Evolutionary conservation across 2,888 invertebrate genomes (phyloP).

Genomic region (Epinotia ramella): DNA sequence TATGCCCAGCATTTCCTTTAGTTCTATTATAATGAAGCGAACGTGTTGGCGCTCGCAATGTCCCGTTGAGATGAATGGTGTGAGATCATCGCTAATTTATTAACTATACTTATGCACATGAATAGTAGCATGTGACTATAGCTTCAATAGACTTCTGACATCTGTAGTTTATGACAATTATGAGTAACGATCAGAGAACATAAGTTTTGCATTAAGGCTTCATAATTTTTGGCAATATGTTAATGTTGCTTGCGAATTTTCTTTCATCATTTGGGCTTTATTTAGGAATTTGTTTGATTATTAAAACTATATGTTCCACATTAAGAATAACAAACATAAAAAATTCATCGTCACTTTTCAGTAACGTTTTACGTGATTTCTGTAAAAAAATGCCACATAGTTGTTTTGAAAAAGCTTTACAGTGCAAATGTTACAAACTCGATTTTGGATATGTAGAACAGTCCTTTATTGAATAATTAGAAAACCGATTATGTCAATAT

Average conservation of each 20-base stretch:
- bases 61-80: constrained; percentile 6
- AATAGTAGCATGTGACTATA: constrained; percentile 3
- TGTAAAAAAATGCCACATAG: background rate
- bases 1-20: constrained; percentile 27
- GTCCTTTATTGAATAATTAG: background rate
- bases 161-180: background rate
- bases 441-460: background rate
- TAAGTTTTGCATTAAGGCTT: background rate
- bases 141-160: background rate
- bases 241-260: background rate
- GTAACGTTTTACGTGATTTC: background rate
- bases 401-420: too few species aligned
- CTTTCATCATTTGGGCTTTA: background rate
- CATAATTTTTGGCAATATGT: constrained; percentile 2
- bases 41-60: constrained; percentile 11
- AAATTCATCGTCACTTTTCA: too few species aligned
- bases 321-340: too few species aligned
- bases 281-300: background rate
- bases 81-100: constrained; percentile 60
- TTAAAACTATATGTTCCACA: background rate
- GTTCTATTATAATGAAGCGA: constrained; percentile 22
- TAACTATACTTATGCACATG: constrained; percentile 35
- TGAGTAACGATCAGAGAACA: constrained; percentile 14
- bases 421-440: background rate
- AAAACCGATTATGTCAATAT: background rate